phyloP scores from a whole-genome alignment of 30 jellyfish, hydroid and myxozoan genomes.

The Turritopsis dohrnii region DNA sequence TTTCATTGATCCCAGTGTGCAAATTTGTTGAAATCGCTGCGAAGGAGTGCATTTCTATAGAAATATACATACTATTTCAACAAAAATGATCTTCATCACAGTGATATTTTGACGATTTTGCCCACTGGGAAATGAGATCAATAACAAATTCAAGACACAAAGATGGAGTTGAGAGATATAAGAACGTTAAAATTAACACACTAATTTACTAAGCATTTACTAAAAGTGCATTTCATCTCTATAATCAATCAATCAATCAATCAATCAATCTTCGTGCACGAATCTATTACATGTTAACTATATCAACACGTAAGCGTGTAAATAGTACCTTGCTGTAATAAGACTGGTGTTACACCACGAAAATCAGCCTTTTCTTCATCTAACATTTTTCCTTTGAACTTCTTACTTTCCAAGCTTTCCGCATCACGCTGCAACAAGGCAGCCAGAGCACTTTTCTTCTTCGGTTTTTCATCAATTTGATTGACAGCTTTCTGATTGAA shows the following conservation, averaged over 20 bases:
- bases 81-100: too few species aligned
- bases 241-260: too few species aligned
- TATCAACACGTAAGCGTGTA: background rate
- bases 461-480: background rate
- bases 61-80: too few species aligned
- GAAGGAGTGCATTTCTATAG: too few species aligned
- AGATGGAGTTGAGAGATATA: background rate
- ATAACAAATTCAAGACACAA: slow-evolving; percentile 13
- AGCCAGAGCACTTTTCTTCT: slow-evolving; percentile 15
- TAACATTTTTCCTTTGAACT: background rate
- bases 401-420: background rate
- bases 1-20: too few species aligned
- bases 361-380: background rate
- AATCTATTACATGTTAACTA: background rate
- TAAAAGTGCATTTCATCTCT: background rate
- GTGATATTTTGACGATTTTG: too few species aligned
- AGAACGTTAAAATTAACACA: background rate
- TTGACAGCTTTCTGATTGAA: background rate
- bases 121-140: background rate
- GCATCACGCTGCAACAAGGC: slow-evolving; percentile 23
- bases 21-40: too few species aligned
- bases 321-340: slow-evolving; percentile 37
- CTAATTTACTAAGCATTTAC: background rate
- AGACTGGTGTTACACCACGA: slow-evolving; percentile 33
- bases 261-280: slow-evolving; percentile 11